Percentiles rank a stretch among this genome's conserved stretches.
Evolutionary conservation across 2,888 invertebrate genomes (phyloP).

Genomic region (Xestia sexstrigata): DNA sequence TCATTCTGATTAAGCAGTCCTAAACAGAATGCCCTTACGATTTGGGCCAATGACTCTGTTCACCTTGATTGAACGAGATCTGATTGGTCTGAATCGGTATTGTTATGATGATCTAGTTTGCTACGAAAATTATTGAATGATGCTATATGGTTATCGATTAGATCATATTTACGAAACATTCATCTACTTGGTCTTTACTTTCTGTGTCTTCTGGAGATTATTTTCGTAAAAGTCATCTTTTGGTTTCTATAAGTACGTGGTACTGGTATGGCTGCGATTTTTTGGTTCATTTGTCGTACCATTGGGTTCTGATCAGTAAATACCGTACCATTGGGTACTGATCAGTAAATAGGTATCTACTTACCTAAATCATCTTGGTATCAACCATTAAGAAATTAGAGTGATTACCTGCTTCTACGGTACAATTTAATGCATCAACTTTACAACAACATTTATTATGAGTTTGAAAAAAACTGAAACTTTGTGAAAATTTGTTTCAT

Average conservation of each 20-base stretch:
- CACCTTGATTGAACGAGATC: constrained; percentile 54
- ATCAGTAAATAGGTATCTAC: background rate
- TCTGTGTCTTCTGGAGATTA: too few relatives aligned
- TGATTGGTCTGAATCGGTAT: constrained; percentile 49
- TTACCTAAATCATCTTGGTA: background rate
- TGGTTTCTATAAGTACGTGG: background rate
- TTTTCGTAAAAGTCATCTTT: background rate
- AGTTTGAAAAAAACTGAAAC: too few relatives aligned
- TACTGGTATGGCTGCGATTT: too few relatives aligned
- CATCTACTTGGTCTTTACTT: background rate
- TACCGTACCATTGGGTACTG: background rate
- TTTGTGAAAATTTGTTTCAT: constrained; percentile 3
- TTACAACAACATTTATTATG: background rate
- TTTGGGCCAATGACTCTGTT: constrained; percentile 47
- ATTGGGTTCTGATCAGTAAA: too few relatives aligned
- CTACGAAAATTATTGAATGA: constrained; percentile 18
- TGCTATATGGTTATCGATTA: constrained; percentile 8
- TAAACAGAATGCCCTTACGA: constrained; percentile 55
- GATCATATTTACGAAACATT: background rate
- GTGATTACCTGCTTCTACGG: too few relatives aligned
- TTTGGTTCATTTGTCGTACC: too few relatives aligned
- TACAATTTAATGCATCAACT: background rate
- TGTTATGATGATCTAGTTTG: constrained; percentile 40
- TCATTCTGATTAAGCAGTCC: constrained; percentile 51
- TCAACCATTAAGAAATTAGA: background rate